Evolutionary conservation across 1,140 invertebrate genomes (phyloP).

Genomic region (Pseudoatta argentina): DNA sequence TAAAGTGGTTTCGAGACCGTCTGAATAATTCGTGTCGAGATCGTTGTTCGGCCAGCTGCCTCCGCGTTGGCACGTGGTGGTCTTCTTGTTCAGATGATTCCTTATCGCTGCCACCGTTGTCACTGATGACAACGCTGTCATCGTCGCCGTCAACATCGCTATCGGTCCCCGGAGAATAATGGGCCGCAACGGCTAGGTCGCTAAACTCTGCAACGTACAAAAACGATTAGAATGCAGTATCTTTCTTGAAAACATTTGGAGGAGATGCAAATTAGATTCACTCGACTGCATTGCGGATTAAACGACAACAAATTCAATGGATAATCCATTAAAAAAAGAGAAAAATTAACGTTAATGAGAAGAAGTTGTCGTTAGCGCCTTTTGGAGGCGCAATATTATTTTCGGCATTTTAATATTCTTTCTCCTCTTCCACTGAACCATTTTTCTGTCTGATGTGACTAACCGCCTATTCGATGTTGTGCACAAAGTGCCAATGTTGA

Average conservation of each 20-base stretch:
- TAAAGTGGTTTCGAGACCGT: slow-evolving; percentile 41
- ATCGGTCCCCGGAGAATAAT: slow-evolving; percentile 73
- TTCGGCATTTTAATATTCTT: slow-evolving; percentile 1
- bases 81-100: slow-evolving; percentile 64
- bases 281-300: slow-evolving; percentile 71
- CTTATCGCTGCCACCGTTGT: slow-evolving; percentile 55
- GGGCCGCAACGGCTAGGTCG: slow-evolving; percentile 81
- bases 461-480: slow-evolving; percentile 3
- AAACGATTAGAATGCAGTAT: slow-evolving; percentile 58
- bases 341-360: slow-evolving; percentile 79
- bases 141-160: slow-evolving; percentile 53
- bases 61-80: slow-evolving; percentile 63
- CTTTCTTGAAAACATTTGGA: slow-evolving; percentile 64
- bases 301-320: slow-evolving; percentile 68
- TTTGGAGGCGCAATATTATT: not conserved
- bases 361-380: not conserved
- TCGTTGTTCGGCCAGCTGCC: slow-evolving; percentile 64
- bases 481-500: slow-evolving; percentile 18
- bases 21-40: slow-evolving; percentile 66
- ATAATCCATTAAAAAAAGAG: slow-evolving; percentile 78
- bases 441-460: slow-evolving; percentile 34
- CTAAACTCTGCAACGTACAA: slow-evolving; percentile 84
- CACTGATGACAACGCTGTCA: slow-evolving; percentile 23
- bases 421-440: not conserved
- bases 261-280: slow-evolving; percentile 40